These are phyloP conservation scores for Atlantisia rogersi DNA, from an alignment of 2,113 vertebrate genomes.

Conservation along the genomic window DNA sequence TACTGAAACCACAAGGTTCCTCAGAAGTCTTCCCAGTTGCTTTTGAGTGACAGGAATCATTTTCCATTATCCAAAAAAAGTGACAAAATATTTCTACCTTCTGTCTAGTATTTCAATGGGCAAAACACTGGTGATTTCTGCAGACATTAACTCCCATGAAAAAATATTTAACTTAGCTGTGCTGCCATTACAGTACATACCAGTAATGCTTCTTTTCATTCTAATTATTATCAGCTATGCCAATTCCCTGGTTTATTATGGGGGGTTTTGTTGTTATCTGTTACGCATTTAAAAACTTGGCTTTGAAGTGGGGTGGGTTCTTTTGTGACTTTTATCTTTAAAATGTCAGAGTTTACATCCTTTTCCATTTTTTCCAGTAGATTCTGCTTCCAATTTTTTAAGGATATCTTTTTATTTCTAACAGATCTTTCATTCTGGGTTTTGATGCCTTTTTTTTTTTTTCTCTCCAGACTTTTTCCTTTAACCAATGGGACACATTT, in stretches of 20 bases:
- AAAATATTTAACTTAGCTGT: not conserved
- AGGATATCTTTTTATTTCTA: not conserved
- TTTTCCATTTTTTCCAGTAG: not conserved
- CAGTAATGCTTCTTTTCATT: not conserved
- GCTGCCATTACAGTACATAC: not conserved
- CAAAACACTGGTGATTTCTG: not conserved
- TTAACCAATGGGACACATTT: not conserved
- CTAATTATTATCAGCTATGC: not conserved
- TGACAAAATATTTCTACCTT: not conserved
- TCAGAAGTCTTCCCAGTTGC: not conserved
- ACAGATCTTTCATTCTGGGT: not conserved
- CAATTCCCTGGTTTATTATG: not conserved
- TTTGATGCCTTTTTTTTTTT: not conserved
- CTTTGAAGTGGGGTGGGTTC: not conserved
- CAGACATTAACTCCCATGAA: not conserved
- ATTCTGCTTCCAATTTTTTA: not conserved
- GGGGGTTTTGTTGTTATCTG: not conserved
- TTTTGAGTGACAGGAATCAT: not conserved
- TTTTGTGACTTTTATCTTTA: not conserved
- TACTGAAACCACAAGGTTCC: not conserved
- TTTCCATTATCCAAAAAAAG: not conserved
- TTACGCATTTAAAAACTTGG: not conserved
- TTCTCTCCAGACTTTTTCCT: not conserved
- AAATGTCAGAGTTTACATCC: not conserved
- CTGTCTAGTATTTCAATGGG: not conserved